A percentile compares a stretch with the other conserved stretches of the same genome.
These are phyloP conservation scores for Cantharis flavilabris DNA, from an alignment of 2,888 invertebrate species.

Conservation along the genomic window DNA sequence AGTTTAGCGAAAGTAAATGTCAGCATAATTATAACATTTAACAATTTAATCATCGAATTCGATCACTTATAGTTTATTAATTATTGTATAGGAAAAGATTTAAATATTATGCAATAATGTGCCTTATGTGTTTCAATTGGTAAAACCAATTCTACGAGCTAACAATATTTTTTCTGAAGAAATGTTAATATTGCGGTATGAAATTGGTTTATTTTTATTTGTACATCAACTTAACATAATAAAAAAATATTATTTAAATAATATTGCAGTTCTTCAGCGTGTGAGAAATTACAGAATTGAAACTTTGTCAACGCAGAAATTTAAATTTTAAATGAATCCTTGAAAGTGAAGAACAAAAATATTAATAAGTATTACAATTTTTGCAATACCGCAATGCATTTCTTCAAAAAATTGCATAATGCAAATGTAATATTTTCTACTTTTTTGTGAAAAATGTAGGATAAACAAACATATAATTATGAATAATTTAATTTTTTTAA, in stretches of 20 bases:
- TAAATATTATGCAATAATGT: neutral
- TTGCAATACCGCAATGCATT: neutral
- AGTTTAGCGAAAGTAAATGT: neutral
- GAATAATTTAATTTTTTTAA: neutral
- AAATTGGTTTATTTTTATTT: neutral
- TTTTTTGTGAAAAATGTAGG: neutral
- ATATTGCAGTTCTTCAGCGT: neutral
- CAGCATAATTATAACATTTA: neutral
- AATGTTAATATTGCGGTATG: neutral
- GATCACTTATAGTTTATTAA: neutral
- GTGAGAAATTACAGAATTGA: neutral
- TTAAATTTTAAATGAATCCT: neutral
- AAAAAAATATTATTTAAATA: neutral
- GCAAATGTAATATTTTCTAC: neutral
- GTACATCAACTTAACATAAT: neutral
- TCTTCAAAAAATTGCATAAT: neutral
- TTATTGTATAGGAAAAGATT: neutral
- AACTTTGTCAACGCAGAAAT: neutral
- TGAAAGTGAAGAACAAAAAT: neutral
- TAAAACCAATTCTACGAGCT: neutral
- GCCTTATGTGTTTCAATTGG: neutral
- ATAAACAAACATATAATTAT: neutral
- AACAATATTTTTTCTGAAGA: neutral
- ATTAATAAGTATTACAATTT: neutral
- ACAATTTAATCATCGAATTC: neutral